A percentile compares a stretch with the other conserved stretches of the same genome.
Evolutionary conservation across 2,888 invertebrate genomes (phyloP).

Genomic region (Eupithecia pulchellata): DNA sequence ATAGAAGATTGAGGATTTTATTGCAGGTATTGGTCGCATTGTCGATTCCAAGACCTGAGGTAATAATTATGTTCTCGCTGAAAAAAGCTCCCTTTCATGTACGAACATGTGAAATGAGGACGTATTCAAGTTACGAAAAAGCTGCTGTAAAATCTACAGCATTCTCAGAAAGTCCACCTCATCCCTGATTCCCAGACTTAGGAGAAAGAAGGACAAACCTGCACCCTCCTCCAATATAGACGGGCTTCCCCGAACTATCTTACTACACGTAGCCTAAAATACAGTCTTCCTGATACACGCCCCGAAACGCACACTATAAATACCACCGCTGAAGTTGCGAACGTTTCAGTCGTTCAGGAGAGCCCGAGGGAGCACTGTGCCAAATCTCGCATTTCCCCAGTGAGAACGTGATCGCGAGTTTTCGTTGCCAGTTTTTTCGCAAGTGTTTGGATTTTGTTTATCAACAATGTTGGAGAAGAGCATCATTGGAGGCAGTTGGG

Average conservation of each 20-base stretch:
- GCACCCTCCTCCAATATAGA: constrained; percentile 57
- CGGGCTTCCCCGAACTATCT: constrained; percentile 80
- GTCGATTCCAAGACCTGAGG: not conserved
- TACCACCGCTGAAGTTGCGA: constrained; percentile 70
- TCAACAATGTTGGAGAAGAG: constrained; percentile 78
- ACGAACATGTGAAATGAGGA: constrained; percentile 18
- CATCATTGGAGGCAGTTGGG: constrained; percentile 80
- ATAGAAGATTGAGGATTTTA: not conserved
- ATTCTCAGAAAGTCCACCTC: constrained; percentile 38
- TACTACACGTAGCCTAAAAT: constrained; percentile 65
- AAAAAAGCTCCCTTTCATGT: not conserved
- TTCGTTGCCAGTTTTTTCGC: constrained; percentile 30
- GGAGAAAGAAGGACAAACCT: constrained; percentile 54
- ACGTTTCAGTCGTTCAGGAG: constrained; percentile 79
- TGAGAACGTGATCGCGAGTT: constrained; percentile 70
- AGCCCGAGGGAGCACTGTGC: constrained; percentile 74
- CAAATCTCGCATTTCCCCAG: constrained; percentile 65
- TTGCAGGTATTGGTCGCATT: not conserved
- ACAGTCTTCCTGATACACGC: constrained; percentile 77
- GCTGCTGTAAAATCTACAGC: constrained; percentile 39
- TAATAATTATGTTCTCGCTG: not conserved
- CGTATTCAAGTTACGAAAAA: constrained; percentile 30
- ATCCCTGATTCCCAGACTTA: constrained; percentile 48
- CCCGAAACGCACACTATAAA: constrained; percentile 74
- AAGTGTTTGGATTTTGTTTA: constrained; percentile 55